These are phyloP conservation scores for Pammene aurita DNA, from an alignment of 2,888 invertebrate genomes.

Conservation along the genomic window DNA sequence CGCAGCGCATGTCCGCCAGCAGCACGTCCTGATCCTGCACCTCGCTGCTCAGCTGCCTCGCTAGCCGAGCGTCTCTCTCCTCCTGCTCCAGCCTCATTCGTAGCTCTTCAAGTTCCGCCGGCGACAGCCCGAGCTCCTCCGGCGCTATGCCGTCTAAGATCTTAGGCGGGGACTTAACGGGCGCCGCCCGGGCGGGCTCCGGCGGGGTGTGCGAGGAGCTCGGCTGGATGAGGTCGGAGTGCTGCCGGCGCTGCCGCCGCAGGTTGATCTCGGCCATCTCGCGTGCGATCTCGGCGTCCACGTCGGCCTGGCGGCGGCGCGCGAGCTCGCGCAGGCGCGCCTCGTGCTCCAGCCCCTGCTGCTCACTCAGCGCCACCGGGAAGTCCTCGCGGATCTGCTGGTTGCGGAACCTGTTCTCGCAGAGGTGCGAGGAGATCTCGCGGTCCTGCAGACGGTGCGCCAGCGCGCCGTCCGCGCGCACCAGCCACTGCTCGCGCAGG, in stretches of 20 bases:
- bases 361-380: conserved; percentile 75
- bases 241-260: conserved; percentile 67
- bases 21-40: conserved; percentile 69
- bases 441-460: conserved; percentile 78
- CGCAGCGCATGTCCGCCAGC: conserved; percentile 75
- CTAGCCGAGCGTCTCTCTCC: conserved; percentile 72
- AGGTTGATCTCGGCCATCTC: conserved; percentile 79
- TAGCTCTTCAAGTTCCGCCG: conserved; percentile 72
- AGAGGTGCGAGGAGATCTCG: conserved; percentile 77
- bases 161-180: conserved; percentile 45
- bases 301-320: conserved; percentile 73
- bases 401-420: conserved; percentile 76
- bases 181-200: conserved; percentile 41
- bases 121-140: conserved; percentile 72
- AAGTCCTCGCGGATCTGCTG: conserved; percentile 80
- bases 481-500: conserved; percentile 78
- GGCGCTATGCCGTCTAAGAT: conserved; percentile 58
- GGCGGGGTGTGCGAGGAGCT: conserved; percentile 65
- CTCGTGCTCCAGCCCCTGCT: conserved; percentile 73
- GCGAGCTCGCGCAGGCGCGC: conserved; percentile 65
- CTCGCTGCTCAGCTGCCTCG: conserved; percentile 70
- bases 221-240: conserved; percentile 60
- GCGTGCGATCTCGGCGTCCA: conserved; percentile 75
- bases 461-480: conserved; percentile 75
- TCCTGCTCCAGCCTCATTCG: conserved; percentile 72